Percentiles rank a stretch among this genome's conserved stretches.
These are phyloP conservation scores for Musca domestica DNA, from an alignment of 1,140 invertebrate species.

Conservation along the genomic window DNA sequence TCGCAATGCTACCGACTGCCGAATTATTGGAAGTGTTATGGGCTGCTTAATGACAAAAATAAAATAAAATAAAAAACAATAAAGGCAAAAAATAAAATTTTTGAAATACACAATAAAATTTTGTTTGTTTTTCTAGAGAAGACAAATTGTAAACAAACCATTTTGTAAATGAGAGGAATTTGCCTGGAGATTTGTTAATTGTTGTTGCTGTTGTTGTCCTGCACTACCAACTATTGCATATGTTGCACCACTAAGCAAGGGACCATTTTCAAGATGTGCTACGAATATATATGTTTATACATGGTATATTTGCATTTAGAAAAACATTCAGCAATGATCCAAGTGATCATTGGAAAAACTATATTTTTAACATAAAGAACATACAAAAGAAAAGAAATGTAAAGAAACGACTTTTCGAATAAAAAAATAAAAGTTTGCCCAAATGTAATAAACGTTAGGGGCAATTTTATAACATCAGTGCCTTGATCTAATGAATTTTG, in stretches of 20 bases:
- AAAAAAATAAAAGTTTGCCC: no score
- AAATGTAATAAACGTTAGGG: no score
- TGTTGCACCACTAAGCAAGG: conserved; percentile 36
- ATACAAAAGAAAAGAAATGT: no score
- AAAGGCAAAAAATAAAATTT: not conserved
- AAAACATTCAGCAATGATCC: no score
- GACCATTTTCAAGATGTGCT: conserved; percentile 52
- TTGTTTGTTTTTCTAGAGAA: not conserved
- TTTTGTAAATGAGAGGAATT: conserved; percentile 53
- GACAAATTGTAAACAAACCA: conserved; percentile 32
- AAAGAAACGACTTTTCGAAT: no score
- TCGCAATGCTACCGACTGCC: conserved; percentile 24
- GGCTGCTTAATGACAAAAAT: not conserved
- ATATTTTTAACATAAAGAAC: no score
- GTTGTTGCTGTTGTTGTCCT: conserved; percentile 41
- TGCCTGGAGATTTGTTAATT: conserved; percentile 52
- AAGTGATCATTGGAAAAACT: no score
- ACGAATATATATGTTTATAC: not conserved
- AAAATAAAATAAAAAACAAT: not conserved
- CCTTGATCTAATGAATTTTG: no score
- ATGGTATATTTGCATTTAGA: no score
- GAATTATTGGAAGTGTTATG: conserved; percentile 31
- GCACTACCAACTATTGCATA: conserved; percentile 38
- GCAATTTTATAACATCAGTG: no score
- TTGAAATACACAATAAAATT: not conserved